Percentiles rank a stretch among this genome's conserved stretches.
Conservation (phyloP, 2,888 invertebrate species). For the Habroteleia sp. region DNA sequence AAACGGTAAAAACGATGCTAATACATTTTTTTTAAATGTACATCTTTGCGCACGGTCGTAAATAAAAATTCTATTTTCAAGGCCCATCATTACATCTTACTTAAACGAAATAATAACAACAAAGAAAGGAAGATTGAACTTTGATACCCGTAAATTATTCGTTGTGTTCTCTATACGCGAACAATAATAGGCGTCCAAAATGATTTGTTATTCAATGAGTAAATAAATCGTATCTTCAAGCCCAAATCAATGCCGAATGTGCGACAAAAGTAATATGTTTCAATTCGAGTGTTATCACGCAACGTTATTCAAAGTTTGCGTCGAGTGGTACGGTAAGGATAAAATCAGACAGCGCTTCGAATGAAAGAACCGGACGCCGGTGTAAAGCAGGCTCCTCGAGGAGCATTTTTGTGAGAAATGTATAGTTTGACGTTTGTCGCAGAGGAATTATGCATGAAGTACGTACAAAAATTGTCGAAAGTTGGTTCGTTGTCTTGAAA, state of each 20-base stretch:
- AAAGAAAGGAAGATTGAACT: no score
- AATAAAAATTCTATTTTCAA: no score
- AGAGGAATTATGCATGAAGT: conserved; percentile 22
- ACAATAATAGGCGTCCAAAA: conserved; percentile 10
- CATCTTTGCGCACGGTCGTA: no score
- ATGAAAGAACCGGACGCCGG: conserved; percentile 17
- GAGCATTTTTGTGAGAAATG: background rate
- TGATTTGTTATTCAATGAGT: conserved; percentile 38
- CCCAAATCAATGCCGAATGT: conserved; percentile 24
- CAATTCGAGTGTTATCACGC: conserved; percentile 42
- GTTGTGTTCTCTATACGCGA: background rate
- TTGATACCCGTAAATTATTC: conserved; percentile 10
- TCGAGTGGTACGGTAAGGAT: conserved; percentile 51
- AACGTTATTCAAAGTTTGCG: conserved; percentile 43
- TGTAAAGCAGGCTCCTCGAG: conserved; percentile 4
- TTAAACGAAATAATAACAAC: no score
- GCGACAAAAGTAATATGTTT: conserved; percentile 41
- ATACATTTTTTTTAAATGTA: no score
- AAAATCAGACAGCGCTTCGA: conserved; percentile 40
- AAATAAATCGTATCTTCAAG: conserved; percentile 35
- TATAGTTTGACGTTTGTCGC: conserved; percentile 1
- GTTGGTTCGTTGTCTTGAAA: background rate
- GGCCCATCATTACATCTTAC: no score
- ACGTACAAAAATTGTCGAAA: conserved; percentile 26
- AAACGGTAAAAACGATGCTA: no score